Evolutionary conservation across 2,797 vertebrate genomes (phyloP), one percentile per base, ranked within the genome.

Genomic region (Phaenicophaeus curvirostris): DNA sequence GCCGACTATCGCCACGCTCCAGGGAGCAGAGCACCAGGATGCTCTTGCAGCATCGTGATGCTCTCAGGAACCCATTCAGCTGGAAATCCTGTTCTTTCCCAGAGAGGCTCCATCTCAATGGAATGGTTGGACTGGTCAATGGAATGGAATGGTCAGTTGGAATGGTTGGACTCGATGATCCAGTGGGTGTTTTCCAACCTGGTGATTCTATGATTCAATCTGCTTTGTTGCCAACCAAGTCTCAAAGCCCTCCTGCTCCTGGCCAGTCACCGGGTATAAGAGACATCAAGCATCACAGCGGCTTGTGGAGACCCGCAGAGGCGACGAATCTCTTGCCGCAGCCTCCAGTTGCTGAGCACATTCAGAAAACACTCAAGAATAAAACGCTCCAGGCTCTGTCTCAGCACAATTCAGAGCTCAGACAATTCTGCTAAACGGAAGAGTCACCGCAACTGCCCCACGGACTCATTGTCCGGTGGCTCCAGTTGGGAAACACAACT

Each of bases 401-500:
- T n/a, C n/a, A n/a, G n/a, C n/a, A n/a, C n/a, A n/a, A n/a, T n/a
- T n/a, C 39, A 39, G 8, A 62, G 59, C 63, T 58, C 59, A 9
- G 48, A 18, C 19, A 16, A 25, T 15, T 13, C 51, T 27, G 51
- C 51, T 14, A 25, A 23, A 2, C 8, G 0, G 11, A 24, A 51
- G 27, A 50, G 48, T 33, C 54, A 2, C 57, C 9, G 23, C 24
- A 31, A 20, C 37, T 4, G 5, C 33, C 30, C 24, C 13, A 13
- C 2, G 1, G 23, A 11, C 51, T 5, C 2, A 11, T 50, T 0
- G 5, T 11, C 28, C 51, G 11, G 54, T 2, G 30, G 42, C 35
- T 48, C 28, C 3, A 9, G 8, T 8, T 1, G 21, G 17, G 39
- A 37, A 48, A 33, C 0, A 15, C 6, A 50, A 11, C 51, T 15